A percentile compares a stretch with the other conserved stretches of the same genome.
These are phyloP conservation scores for Threskiornis aethiopicus DNA, from an alignment of 2,797 vertebrate species.

Conservation along the genomic window DNA sequence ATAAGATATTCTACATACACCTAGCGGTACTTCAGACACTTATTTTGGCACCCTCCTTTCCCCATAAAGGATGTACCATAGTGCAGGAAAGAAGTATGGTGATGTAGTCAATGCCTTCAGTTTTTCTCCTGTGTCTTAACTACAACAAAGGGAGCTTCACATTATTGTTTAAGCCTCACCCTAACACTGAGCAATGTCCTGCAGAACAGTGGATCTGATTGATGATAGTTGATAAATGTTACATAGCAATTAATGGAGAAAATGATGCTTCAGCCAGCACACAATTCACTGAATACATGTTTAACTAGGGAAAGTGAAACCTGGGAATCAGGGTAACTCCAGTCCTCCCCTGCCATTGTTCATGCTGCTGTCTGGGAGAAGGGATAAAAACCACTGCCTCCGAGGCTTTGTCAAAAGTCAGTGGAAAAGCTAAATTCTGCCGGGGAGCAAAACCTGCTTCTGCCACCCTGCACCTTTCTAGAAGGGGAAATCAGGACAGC, in stretches of 20 bases:
- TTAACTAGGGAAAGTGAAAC: background rate
- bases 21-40: background rate
- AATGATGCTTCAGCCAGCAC: background rate
- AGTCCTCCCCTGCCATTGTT: background rate
- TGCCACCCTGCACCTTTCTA: background rate
- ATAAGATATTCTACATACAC: background rate
- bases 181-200: background rate
- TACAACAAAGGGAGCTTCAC: background rate
- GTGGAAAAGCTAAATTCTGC: background rate
- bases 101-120: background rate
- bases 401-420: background rate
- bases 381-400: background rate
- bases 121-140: background rate
- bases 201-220: background rate
- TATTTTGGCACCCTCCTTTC: background rate
- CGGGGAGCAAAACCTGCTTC: background rate
- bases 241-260: background rate
- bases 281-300: background rate
- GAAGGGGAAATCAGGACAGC: background rate
- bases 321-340: background rate
- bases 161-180: background rate
- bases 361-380: background rate
- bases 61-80: background rate
- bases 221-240: background rate
- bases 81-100: background rate